Evolutionary conservation across 2,888 invertebrate species (phyloP).

Genomic region (Globia sparganii): DNA sequence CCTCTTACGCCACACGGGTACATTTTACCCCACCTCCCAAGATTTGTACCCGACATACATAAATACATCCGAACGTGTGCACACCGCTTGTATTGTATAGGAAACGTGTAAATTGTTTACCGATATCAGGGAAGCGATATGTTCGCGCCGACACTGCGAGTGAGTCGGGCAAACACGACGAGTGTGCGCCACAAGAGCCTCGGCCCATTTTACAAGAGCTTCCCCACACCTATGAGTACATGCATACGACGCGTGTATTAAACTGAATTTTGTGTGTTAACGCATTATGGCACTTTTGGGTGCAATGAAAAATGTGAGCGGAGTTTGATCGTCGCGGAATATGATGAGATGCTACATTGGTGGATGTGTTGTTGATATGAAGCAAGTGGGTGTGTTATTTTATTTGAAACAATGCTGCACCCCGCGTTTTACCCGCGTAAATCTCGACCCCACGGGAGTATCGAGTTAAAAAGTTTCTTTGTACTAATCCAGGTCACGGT

Average conservation of each 20-base stretch:
- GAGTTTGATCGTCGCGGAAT: slow-evolving; percentile 34
- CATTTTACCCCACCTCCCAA: slow-evolving; percentile 66
- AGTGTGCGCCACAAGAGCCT: slow-evolving; percentile 65
- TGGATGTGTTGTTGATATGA: slow-evolving; percentile 5
- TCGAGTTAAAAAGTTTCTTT: no score
- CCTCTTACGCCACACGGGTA: slow-evolving; percentile 59
- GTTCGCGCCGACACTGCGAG: slow-evolving; percentile 69
- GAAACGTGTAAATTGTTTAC: slow-evolving; percentile 77
- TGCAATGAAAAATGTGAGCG: slow-evolving; percentile 36
- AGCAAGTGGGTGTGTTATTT: slow-evolving; percentile 7
- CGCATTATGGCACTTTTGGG: slow-evolving; percentile 43
- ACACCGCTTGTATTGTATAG: slow-evolving; percentile 65
- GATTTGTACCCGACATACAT: slow-evolving; percentile 65
- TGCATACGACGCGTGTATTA: slow-evolving; percentile 63
- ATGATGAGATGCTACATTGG: slow-evolving; percentile 11
- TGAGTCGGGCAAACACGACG: slow-evolving; percentile 68
- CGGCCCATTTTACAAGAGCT: slow-evolving; percentile 67
- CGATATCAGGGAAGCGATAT: slow-evolving; percentile 75
- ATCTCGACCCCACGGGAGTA: not conserved
- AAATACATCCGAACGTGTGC: slow-evolving; percentile 63
- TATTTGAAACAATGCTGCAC: not conserved
- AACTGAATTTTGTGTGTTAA: slow-evolving; percentile 52
- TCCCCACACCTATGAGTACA: slow-evolving; percentile 53
- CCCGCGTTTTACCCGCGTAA: not conserved
- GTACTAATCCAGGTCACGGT: no score